Base-by-base conservation (phyloP, 1,140 invertebrate genomes). In the Magallana gigas region DNA sequence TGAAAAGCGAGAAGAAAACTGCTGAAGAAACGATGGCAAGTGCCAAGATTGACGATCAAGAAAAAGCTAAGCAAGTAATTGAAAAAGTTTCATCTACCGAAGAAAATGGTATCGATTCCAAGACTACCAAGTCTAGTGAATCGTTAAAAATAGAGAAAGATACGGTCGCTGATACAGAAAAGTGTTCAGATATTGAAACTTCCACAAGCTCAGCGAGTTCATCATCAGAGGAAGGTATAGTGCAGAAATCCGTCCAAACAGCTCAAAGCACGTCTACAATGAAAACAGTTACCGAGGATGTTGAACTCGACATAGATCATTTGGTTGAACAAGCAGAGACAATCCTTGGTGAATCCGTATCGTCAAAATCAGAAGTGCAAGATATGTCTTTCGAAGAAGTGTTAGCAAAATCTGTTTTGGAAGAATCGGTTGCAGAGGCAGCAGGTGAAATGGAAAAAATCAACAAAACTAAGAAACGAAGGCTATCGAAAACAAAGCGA, bases 371-470 rank as follows among this genome's bases (percentile, higher is more conserved):
- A 11, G 57, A 59, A 84, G 16, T 18, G 56, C 14, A 83, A 8
- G 83, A 84, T 29, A 8, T 84, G 36, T 84, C 83, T 57, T 84
- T 84, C 59, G 83, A 84, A 62, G 83, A 84, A 16, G 83, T 84
- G 14, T 84, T 84, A 58, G 83, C 83, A 5, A 84, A 62, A 29
- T 84, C 83, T 23, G 83, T 84, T n/a, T 18, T 84, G 18, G 83
- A 84, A 7, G 83, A 84, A 84, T 84, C 83, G 23, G 83, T 84
- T 14, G 57, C 58, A 23, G 83, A 84, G 83, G 83, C 83, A 84
- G 83, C 83, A 6, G 29, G 57, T 60, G 83, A 84, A 62, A 84
- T 84, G 83, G 83, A 84, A 36, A 84, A 84, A 62, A 84, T 84
- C 12, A 76, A 76, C 23, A 84, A 62, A 84, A 60, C 9, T 48